A percentile compares a stretch with the other conserved stretches of the same genome.
These are phyloP conservation scores for Phalacrocorax pelagicus DNA, from an alignment of 2,113 vertebrate species.

Conservation along the genomic window DNA sequence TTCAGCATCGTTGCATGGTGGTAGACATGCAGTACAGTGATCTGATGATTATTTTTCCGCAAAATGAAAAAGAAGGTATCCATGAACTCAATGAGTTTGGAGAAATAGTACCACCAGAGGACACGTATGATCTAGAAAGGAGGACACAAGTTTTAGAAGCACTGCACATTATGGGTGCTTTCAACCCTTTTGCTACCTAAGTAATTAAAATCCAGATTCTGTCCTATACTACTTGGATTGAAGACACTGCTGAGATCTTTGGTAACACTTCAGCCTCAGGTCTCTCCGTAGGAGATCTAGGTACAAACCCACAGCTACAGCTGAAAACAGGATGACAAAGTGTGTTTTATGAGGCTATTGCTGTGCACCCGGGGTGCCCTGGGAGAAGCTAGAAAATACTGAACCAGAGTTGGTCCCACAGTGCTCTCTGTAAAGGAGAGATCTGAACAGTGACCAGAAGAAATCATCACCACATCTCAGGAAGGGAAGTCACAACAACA, in stretches of 20 bases:
- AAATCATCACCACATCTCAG: background rate
- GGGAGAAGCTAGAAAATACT: background rate
- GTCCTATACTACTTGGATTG: background rate
- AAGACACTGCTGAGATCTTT: background rate
- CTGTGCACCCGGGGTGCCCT: background rate
- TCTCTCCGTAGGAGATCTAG: background rate
- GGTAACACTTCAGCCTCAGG: background rate
- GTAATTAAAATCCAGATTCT: background rate
- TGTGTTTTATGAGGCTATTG: background rate
- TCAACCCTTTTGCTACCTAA: background rate
- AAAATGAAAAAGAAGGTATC: constrained; percentile 99
- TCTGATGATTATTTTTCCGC: constrained; percentile 95
- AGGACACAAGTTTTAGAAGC: constrained; percentile 15
- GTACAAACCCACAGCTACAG: background rate
- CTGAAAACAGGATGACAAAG: background rate
- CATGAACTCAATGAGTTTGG: constrained; percentile 97
- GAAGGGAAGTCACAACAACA: background rate
- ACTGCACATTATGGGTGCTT: background rate
- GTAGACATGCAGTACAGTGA: constrained; percentile 94
- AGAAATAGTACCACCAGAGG: constrained; percentile 99
- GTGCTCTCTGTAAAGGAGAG: background rate
- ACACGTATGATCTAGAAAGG: constrained; percentile 82
- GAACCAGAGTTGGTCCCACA: background rate
- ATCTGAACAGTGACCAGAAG: background rate
- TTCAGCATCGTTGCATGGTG: constrained; percentile 93